phyloP scores from a whole-genome alignment of 2,113 vertebrate genomes.

The Pandion haliaetus region DNA sequence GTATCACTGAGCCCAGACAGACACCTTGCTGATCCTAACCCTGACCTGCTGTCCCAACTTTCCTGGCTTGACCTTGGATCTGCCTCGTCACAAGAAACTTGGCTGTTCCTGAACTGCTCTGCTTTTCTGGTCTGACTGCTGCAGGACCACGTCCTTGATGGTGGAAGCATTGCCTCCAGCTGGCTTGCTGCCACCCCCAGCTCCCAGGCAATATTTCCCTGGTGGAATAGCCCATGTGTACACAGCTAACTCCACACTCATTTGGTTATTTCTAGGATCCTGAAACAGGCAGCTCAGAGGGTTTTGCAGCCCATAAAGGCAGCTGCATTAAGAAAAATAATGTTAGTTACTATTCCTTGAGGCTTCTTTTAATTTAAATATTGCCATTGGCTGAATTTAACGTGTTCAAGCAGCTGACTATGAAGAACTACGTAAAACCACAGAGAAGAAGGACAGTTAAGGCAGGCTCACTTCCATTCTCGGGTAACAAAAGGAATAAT shows the following conservation, averaged over 20 bases:
- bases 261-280: neutral
- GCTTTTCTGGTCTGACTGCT: neutral
- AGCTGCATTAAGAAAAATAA: neutral
- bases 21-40: neutral
- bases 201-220: neutral
- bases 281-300: neutral
- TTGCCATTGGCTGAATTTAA: neutral
- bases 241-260: fast-evolving
- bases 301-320: neutral
- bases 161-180: fast-evolving
- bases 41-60: neutral
- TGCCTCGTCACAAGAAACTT: neutral
- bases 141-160: neutral
- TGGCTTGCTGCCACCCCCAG: neutral
- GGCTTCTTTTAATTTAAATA: neutral
- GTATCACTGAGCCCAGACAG: neutral
- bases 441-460: neutral
- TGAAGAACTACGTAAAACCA: neutral
- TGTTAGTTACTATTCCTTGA: neutral
- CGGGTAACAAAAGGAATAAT: neutral
- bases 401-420: neutral
- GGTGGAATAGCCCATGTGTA: neutral
- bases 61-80: neutral
- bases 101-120: neutral
- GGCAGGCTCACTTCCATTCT: neutral